Conservation (phyloP, 2,888 invertebrate species). For the Punctoribates punctum region DNA sequence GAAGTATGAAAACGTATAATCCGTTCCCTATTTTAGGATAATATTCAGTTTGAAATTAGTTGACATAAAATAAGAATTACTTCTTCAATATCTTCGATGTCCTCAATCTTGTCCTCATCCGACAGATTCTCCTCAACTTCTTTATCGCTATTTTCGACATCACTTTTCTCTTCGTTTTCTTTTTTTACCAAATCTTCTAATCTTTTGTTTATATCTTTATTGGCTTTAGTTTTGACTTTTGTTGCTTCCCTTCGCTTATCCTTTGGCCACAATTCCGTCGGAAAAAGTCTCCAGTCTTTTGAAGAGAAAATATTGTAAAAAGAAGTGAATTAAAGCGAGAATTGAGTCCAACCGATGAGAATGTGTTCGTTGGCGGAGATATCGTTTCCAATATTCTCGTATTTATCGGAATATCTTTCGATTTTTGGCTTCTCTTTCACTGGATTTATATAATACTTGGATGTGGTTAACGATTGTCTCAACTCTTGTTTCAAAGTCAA, state of each 20-base stretch:
- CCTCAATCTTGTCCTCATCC: conserved; percentile 34
- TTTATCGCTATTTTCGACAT: conserved; percentile 34
- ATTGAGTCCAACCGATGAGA: background rate
- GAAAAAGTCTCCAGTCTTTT: conserved; percentile 40
- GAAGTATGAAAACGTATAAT: conserved; percentile 37
- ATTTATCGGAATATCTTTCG: conserved; percentile 42
- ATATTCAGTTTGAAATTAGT: background rate
- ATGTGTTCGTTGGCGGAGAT: background rate
- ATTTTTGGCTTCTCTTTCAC: conserved; percentile 21
- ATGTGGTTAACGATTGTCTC: conserved; percentile 30
- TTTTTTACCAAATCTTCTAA: conserved; percentile 17
- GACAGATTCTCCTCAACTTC: conserved; percentile 9
- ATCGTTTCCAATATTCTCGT: conserved; percentile 13
- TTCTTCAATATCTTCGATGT: conserved; percentile 12
- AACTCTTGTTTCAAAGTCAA: conserved; percentile 39
- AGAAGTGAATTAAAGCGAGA: background rate
- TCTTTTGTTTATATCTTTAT: conserved; percentile 1
- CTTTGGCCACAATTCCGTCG: conserved; percentile 30
- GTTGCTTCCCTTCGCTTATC: background rate
- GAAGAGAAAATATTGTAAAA: background rate
- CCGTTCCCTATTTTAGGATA: conserved; percentile 23
- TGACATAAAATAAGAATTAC: background rate
- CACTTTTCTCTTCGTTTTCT: conserved; percentile 35
- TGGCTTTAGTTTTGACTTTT: background rate
- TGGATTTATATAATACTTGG: conserved; percentile 28